These are phyloP conservation scores for Ylistrum balloti DNA, from an alignment of 1,140 invertebrate genomes.

Conservation along the genomic window DNA sequence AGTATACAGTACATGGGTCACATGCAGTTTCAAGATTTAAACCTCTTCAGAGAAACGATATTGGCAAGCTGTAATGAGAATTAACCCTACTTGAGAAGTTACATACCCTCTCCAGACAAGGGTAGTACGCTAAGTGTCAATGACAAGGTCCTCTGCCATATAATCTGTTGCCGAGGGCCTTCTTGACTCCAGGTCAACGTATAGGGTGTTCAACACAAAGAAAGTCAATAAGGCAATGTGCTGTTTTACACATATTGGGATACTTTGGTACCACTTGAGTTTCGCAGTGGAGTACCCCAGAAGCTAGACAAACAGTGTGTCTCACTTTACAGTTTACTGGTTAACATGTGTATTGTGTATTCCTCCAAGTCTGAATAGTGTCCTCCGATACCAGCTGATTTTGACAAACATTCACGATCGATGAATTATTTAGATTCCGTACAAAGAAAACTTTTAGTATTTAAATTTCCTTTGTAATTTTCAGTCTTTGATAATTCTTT, in stretches of 20 bases:
- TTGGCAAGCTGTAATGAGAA: background rate
- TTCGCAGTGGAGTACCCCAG: background rate
- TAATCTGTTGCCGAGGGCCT: background rate
- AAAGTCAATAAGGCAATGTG: background rate
- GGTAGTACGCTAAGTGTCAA: background rate
- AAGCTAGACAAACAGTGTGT: conserved; percentile 14
- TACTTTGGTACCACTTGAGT: conserved; percentile 23
- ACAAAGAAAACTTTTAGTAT: background rate
- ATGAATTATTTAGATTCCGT: background rate
- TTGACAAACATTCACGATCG: background rate
- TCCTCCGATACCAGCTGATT: background rate
- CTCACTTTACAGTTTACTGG: background rate
- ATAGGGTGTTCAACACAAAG: background rate
- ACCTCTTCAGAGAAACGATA: conserved; percentile 25
- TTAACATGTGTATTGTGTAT: background rate
- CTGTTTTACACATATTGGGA: background rate
- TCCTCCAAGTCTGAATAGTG: background rate
- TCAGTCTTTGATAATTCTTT: too few relatives aligned
- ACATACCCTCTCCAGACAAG: background rate
- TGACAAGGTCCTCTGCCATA: background rate
- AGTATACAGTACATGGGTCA: background rate
- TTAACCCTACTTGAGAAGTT: background rate
- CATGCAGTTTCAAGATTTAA: conserved; percentile 25
- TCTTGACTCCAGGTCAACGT: background rate
- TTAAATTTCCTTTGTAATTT: background rate